Evolutionary conservation across 1,140 invertebrate genomes (phyloP).

Genomic region (Bathynomus jamesi): DNA sequence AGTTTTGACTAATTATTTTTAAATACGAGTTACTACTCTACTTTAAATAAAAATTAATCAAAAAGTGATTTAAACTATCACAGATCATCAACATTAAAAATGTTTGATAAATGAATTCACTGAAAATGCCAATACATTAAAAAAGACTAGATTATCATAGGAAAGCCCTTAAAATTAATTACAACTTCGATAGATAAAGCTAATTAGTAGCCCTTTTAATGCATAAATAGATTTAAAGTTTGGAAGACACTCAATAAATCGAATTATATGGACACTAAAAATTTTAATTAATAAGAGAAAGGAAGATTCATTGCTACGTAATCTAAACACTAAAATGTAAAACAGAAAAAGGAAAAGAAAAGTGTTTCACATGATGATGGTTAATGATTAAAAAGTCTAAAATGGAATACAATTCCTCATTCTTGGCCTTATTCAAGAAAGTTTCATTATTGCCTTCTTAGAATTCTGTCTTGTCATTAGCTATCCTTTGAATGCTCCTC

Average conservation of each 20-base stretch:
- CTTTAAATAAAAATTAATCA: too few species aligned
- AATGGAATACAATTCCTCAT: not conserved
- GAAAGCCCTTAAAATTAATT: not conserved
- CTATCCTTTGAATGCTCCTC: not conserved
- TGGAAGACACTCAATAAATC: not conserved
- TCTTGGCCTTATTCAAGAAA: not conserved
- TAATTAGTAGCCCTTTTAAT: not conserved
- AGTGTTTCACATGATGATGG: too few species aligned
- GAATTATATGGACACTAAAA: not conserved
- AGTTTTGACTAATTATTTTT: too few species aligned
- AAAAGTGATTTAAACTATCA: constrained; percentile 1
- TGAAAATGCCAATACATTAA: not conserved
- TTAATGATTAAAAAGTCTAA: not conserved
- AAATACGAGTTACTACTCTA: too few species aligned
- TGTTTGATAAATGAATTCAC: too few species aligned
- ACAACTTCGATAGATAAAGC: not conserved
- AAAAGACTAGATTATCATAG: not conserved
- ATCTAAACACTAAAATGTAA: not conserved
- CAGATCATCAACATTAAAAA: not conserved
- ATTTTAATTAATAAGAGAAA: not conserved
- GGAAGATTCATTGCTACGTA: not conserved
- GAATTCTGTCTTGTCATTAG: too few species aligned
- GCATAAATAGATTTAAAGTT: not conserved
- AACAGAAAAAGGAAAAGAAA: not conserved
- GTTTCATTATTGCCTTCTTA: not conserved